phyloP scores from a whole-genome alignment of 2,888 invertebrate genomes.

The Drosophila siamana region DNA sequence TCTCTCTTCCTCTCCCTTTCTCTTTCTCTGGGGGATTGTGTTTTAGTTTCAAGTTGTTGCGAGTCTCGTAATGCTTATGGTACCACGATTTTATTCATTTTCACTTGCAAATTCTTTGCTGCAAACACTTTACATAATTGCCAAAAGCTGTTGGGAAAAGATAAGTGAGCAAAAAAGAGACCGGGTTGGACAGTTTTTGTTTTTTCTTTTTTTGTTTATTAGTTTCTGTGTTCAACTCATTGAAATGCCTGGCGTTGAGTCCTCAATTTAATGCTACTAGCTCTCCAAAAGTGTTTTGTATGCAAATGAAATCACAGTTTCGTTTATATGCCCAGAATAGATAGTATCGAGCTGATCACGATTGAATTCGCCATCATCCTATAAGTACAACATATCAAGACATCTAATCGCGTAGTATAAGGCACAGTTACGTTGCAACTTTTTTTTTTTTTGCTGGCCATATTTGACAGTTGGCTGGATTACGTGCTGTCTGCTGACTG shows the following conservation, averaged over 20 bases:
- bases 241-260: slow-evolving; percentile 54
- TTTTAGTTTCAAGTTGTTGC: slow-evolving; percentile 27
- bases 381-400: slow-evolving; percentile 9
- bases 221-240: slow-evolving; percentile 55
- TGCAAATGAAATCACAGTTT: slow-evolving; percentile 61
- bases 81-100: slow-evolving; percentile 82
- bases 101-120: slow-evolving; percentile 47
- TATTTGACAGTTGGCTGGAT: slow-evolving; percentile 29
- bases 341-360: slow-evolving; percentile 63
- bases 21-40: slow-evolving; percentile 25
- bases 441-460: slow-evolving; percentile 29
- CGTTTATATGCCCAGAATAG: slow-evolving; percentile 55
- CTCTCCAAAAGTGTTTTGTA: slow-evolving; percentile 59
- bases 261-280: slow-evolving; percentile 27
- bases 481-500: slow-evolving; percentile 13
- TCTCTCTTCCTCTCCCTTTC: slow-evolving; percentile 15
- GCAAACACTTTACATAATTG: slow-evolving; percentile 71
- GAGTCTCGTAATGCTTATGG: slow-evolving; percentile 58
- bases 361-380: slow-evolving; percentile 51
- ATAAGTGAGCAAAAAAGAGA: background rate
- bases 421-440: slow-evolving; percentile 55
- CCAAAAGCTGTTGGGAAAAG: slow-evolving; percentile 51
- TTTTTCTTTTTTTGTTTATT: slow-evolving; percentile 53
- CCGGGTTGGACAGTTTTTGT: slow-evolving; percentile 28
- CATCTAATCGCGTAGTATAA: slow-evolving; percentile 10